Percentiles rank a stretch among this genome's conserved stretches.
Conservation (phyloP, 2,797 vertebrate species). For the Hyperoplus immaculatus region DNA sequence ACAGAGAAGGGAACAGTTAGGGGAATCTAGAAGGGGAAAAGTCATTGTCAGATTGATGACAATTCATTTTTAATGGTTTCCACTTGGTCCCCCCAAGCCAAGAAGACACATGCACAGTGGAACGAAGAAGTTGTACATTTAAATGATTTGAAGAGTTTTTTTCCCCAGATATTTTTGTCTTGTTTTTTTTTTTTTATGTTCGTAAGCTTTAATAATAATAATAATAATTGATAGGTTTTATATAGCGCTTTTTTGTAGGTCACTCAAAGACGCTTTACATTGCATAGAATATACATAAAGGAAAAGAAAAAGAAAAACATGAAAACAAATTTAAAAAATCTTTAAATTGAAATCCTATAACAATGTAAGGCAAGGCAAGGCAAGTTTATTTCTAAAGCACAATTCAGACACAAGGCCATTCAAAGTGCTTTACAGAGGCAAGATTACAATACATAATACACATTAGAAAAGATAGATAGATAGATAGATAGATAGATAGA, state of each 20-base stretch:
- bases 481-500: no score
- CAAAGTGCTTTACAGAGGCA: no score
- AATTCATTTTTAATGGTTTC: slow-evolving; percentile 2
- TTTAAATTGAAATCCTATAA: slow-evolving; percentile 10
- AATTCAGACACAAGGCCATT: no score
- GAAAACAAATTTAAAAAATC: no score
- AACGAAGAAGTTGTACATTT: background rate
- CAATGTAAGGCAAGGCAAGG: background rate
- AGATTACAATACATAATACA: background rate
- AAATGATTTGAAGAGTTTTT: background rate
- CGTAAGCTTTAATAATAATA: no score
- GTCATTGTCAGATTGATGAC: slow-evolving; percentile 29
- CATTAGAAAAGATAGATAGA: background rate
- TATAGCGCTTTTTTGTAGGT: no score
- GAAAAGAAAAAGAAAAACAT: no score
- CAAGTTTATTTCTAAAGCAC: no score
- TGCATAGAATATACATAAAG: no score
- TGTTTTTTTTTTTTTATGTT: background rate
- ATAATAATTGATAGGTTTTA: no score
- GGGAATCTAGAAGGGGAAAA: background rate
- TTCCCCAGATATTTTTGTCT: slow-evolving; percentile 9
- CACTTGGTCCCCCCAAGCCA: background rate
- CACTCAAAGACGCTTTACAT: no score
- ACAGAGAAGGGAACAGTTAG: slow-evolving; percentile 1
- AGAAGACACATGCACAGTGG: slow-evolving; percentile 1